Evolutionary conservation across 2,113 vertebrate genomes (phyloP), one percentile per base, ranked within the genome.

Genomic region (Meles meles): DNA sequence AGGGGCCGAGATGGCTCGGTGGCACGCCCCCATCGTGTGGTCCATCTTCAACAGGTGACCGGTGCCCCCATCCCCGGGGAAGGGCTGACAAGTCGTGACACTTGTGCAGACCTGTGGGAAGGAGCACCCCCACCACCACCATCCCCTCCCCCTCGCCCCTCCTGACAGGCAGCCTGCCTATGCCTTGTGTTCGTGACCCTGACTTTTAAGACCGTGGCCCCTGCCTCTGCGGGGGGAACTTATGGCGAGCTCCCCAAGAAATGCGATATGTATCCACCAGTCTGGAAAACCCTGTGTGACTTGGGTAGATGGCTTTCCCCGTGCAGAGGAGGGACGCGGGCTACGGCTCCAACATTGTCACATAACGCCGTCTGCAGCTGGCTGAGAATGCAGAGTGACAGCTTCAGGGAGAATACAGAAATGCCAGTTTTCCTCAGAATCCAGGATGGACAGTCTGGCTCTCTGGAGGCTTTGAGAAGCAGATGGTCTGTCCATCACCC

Each of bases 191-290:
- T 74, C 39, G 42, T 97, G 96, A 98, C 97, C 97, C 90, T 97
- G 97, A 95, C 96, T 98, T 97, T 98, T 96, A 20, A 96, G 96
- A 97, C 98, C 94, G 95, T 96, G 90, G 97, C 94, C 97, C 96
- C 97, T 97, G 95, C 90, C 69, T 80, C 20, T 84, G 67, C 9
- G 1, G 84, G 8, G 11, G 76, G 88, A 65, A 71, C 83, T 96
- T 96, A 94, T 27, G 85, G 97, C 95, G 97, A 97, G 96, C 88
- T 98, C 96, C 98, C 97, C 98, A 98, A 93, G 93, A 71, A 59
- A 94, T 61, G 86, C 90, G 87, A 88, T 97, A 94, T 96, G 97
- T 98, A 76, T 93, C 93, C 95, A 84, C 72, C 77, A 27, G 74
- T 82, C 97, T 95, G 90, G 77, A 93, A 98, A 96, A 96, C 94